phyloP scores from a whole-genome alignment of 2,888 invertebrate species.

The Rhagium mordax region DNA sequence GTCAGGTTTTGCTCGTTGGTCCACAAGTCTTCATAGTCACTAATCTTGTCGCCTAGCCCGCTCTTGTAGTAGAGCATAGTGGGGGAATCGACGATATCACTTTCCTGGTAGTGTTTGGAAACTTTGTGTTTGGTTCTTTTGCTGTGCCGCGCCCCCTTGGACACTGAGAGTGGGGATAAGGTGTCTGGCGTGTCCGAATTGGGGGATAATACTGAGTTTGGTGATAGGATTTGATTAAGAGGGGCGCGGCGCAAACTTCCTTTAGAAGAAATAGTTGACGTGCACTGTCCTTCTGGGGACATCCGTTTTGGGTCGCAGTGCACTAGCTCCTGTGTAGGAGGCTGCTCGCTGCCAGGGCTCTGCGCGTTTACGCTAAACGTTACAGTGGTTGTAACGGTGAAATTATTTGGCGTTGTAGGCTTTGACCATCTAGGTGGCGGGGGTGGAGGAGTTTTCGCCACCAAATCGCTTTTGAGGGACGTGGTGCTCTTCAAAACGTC shows the following conservation, averaged over 20 bases:
- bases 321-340: slow-evolving; percentile 48
- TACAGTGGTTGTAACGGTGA: slow-evolving; percentile 89
- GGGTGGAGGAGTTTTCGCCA: slow-evolving; percentile 80
- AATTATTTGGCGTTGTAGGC: slow-evolving; percentile 80
- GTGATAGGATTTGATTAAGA: slow-evolving; percentile 66
- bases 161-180: slow-evolving; percentile 69
- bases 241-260: slow-evolving; percentile 77
- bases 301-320: slow-evolving; percentile 77
- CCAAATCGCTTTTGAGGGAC: slow-evolving; percentile 58
- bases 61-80: slow-evolving; percentile 88
- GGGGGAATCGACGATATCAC: slow-evolving; percentile 88
- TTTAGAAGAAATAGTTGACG: slow-evolving; percentile 78
- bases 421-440: slow-evolving; percentile 91
- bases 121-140: slow-evolving; percentile 75
- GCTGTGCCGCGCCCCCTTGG: slow-evolving; percentile 71
- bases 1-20: slow-evolving; percentile 71
- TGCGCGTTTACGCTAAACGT: slow-evolving; percentile 84
- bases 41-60: slow-evolving; percentile 91
- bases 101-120: slow-evolving; percentile 83
- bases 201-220: slow-evolving; percentile 67
- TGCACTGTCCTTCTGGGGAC: slow-evolving; percentile 80
- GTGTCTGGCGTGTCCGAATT: slow-evolving; percentile 70
- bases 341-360: slow-evolving; percentile 55
- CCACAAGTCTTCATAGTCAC: slow-evolving; percentile 97
- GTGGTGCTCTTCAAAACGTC: slow-evolving; percentile 53